Conservation (phyloP, 2,797 vertebrate species). For the Rhabdomys pumilio region DNA sequence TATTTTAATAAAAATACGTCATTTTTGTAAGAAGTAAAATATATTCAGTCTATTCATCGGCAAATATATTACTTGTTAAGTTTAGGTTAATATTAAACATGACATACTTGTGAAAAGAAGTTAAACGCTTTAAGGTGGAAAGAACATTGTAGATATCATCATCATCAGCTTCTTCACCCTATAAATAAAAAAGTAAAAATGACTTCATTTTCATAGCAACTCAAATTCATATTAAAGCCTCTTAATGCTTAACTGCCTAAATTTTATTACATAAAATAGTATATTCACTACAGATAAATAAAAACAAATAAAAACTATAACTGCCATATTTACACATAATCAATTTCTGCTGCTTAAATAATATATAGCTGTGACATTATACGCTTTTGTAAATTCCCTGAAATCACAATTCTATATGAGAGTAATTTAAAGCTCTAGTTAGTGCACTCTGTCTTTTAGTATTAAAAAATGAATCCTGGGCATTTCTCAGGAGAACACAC, state of each 20-base stretch:
- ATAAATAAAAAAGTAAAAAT: conserved; percentile 76
- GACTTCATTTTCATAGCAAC: conserved; percentile 31
- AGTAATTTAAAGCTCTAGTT: neutral
- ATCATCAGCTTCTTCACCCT: conserved; percentile 99
- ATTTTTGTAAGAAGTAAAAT: conserved; percentile 22
- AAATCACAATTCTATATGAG: conserved; percentile 33
- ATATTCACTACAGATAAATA: conserved; percentile 56
- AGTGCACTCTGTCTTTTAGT: neutral
- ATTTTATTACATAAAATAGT: conserved; percentile 40
- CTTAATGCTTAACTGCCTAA: conserved; percentile 27
- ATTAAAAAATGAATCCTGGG: neutral
- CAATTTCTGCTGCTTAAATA: conserved; percentile 58
- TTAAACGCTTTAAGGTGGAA: conserved; percentile 97
- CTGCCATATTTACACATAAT: neutral
- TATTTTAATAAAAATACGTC: neutral
- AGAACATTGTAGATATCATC: conserved; percentile 99
- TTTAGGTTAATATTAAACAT: conserved; percentile 73
- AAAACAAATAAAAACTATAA: conserved; percentile 7
- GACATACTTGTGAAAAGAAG: conserved; percentile 98
- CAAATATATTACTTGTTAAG: conserved; percentile 42
- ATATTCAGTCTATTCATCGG: neutral
- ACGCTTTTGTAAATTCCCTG: conserved; percentile 39
- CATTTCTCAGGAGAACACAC: neutral
- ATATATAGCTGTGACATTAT: conserved; percentile 25
- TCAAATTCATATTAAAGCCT: conserved; percentile 40